Percentiles rank a stretch among this genome's conserved stretches.
phyloP scores from a whole-genome alignment of 2,797 vertebrate species.

The Morus bassanus region DNA sequence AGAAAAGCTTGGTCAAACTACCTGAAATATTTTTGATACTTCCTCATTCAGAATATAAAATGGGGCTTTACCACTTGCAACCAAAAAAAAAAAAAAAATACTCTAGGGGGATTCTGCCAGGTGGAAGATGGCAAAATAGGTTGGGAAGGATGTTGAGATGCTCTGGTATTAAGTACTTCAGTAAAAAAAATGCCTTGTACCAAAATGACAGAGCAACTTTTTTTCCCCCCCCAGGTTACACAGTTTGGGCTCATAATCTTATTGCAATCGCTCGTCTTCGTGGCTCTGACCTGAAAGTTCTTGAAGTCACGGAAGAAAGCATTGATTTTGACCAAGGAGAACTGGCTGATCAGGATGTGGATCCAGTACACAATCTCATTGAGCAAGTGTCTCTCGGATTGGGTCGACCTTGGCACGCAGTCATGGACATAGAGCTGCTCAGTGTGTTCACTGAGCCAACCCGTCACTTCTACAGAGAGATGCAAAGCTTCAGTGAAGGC shows the following conservation, averaged over 20 bases:
- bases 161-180: background rate
- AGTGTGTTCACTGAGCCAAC: constrained; percentile 93
- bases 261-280: constrained; percentile 97
- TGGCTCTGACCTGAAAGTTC: constrained; percentile 89
- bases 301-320: constrained; percentile 97
- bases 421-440: constrained; percentile 89
- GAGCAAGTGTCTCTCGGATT: constrained; percentile 96
- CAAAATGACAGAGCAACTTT: background rate
- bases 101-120: background rate
- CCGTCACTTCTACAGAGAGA: constrained; percentile 95
- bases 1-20: background rate
- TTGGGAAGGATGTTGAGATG: background rate
- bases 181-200: background rate
- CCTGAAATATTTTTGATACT: background rate
- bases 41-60: background rate
- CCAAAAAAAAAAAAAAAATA: background rate
- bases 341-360: constrained; percentile 88
- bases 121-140: background rate
- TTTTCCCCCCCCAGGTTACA: constrained; percentile 82
- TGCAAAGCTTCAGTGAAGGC: constrained; percentile 95
- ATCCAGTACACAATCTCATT: constrained; percentile 94
- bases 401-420: constrained; percentile 91
- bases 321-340: constrained; percentile 97
- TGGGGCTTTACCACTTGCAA: background rate
- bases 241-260: constrained; percentile 96